These are phyloP conservation scores for Macrosteles quadrilineatus DNA, from an alignment of 1,140 invertebrate species.

Conservation along the genomic window DNA sequence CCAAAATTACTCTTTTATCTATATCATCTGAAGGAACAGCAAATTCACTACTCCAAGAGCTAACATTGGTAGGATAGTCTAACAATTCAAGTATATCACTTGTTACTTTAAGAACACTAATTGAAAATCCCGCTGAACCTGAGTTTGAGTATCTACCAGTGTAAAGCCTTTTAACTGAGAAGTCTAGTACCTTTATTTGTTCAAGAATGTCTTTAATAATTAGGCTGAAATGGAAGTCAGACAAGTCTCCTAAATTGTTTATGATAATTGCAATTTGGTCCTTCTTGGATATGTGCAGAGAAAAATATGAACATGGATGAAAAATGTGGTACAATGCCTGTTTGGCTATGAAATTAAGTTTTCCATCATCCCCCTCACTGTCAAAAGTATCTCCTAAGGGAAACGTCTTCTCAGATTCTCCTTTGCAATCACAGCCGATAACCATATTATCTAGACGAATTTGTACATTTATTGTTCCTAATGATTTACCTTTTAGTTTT, in stretches of 20 bases:
- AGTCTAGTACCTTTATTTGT: neutral
- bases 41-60: neutral
- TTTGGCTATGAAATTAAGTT: neutral
- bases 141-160: neutral
- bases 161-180: neutral
- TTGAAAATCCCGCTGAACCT: neutral
- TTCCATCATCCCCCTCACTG: neutral
- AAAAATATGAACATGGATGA: constrained; percentile 1
- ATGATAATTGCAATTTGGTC: constrained; percentile 7
- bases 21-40: neutral
- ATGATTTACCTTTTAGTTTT: constrained; percentile 39
- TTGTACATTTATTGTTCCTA: neutral
- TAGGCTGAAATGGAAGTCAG: constrained; percentile 1
- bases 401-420: neutral
- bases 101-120: constrained; percentile 15
- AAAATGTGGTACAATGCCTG: neutral
- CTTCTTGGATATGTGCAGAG: neutral
- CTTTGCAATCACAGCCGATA: neutral
- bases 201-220: neutral
- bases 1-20: neutral
- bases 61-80: neutral
- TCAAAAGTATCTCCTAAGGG: neutral
- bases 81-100: neutral
- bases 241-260: constrained; percentile 13
- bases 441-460: neutral